phyloP scores from a whole-genome alignment of 2,888 invertebrate genomes.

The Hermaeophaga mercurialis region DNA sequence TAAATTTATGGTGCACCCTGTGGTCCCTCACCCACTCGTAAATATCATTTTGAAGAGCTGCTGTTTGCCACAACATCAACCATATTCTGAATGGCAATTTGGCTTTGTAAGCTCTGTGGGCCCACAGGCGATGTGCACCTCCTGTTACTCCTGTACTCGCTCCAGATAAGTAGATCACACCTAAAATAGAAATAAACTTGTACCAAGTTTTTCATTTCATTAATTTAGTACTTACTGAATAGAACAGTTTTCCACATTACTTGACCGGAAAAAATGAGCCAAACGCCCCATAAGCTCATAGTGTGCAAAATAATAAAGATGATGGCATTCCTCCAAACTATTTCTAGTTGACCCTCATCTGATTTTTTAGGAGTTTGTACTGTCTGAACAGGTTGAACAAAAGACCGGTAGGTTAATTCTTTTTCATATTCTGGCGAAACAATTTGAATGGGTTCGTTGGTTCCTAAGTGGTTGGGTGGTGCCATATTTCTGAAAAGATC shows the following conservation, averaged over 20 bases:
- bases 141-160: constrained; percentile 19
- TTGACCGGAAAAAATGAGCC: constrained; percentile 61
- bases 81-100: constrained; percentile 79
- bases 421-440: not conserved
- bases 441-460: constrained; percentile 3
- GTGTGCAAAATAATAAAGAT: constrained; percentile 74
- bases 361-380: not conserved
- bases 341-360: constrained; percentile 63
- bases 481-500: constrained; percentile 1
- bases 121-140: constrained; percentile 94
- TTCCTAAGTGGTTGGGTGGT: not conserved
- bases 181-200: no score
- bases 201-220: no score
- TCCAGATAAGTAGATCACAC: not conserved
- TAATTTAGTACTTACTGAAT: constrained; percentile 62
- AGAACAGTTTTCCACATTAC: constrained; percentile 57
- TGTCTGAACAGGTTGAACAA: not conserved
- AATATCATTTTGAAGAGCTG: constrained; percentile 88
- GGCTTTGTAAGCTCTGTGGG: constrained; percentile 84
- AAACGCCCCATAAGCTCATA: constrained; percentile 68
- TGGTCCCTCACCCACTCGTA: constrained; percentile 87
- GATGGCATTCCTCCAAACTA: constrained; percentile 80
- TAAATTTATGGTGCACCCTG: constrained; percentile 88
- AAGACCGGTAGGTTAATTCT: not conserved
- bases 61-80: constrained; percentile 79